Evolutionary conservation across 2,113 vertebrate genomes (phyloP), one percentile per base, ranked within the genome.

Genomic region (Collichthys lucidus): DNA sequence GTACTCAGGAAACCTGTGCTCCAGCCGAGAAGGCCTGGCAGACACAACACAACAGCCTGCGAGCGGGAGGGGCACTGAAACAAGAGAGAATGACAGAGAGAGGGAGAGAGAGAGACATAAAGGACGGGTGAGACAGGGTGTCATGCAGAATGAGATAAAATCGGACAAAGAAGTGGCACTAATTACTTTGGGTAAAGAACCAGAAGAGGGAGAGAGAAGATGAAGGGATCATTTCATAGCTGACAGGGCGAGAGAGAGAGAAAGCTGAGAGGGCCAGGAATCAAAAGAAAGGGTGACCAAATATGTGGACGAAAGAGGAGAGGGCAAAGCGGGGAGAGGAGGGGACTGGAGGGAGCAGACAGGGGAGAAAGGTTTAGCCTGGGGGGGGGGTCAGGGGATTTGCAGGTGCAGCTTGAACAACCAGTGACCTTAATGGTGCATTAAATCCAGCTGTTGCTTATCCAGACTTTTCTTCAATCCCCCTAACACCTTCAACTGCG

Each of bases 371-470:
- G 82, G 42, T 77, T 83, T 74, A 79, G 73, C 66, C 49, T n/a
- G 70, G 55, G 62, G 44, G 11, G 44, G 31, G 31, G 31, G 66
- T 74, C 72, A 50, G 69, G 78, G 78, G 69, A 75, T 87, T 90
- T 94, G 93, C 94, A 95, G 94, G 94, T 96, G 94, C 92, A 94
- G 91, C 57, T 85, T 92, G 91, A 93, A 93, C 91, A 94, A 91
- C 85, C 87, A 59, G 29, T 93, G 87, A 93, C 93, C 93, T 94
- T 91, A 93, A 92, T 86, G 90, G 86, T 92, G 90, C 89, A 92
- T 94, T 94, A 92, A 93, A 94, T 94, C 93, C 94, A 96, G 94
- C 94, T 94, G 94, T 91, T 95, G 87, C 92, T 93, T 91, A 82
- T 89, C 86, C 83, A 85, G 88, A 91, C 83, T 90, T 90, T 85